Evolutionary conservation across 2,888 invertebrate species (phyloP).

Genomic region (Eupithecia subfuscata): DNA sequence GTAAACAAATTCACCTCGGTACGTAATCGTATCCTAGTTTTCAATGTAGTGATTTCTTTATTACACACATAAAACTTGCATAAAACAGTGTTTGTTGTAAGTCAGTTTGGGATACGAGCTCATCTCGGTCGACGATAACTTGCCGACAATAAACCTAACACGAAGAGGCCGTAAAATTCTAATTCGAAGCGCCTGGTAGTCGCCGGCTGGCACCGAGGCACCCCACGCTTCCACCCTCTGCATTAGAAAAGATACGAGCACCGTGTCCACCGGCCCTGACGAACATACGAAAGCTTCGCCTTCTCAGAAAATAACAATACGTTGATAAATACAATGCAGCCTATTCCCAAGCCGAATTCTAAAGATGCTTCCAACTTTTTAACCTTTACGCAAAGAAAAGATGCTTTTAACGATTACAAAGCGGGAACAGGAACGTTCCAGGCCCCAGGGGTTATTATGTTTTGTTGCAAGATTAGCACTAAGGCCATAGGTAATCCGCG

Average conservation of each 20-base stretch:
- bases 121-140: constrained; percentile 80
- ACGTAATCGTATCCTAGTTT: constrained; percentile 44
- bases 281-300: constrained; percentile 36
- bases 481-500: constrained; percentile 25
- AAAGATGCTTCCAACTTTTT: constrained; percentile 38
- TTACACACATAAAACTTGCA: constrained; percentile 73
- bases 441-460: constrained; percentile 19
- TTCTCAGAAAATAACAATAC: constrained; percentile 47
- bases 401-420: constrained; percentile 21
- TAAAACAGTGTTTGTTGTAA: constrained; percentile 79
- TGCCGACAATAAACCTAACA: constrained; percentile 81
- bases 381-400: constrained; percentile 42
- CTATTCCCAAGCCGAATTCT: constrained; percentile 42
- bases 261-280: constrained; percentile 35
- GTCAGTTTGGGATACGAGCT: constrained; percentile 80
- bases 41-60: constrained; percentile 65
- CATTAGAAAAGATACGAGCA: constrained; percentile 39
- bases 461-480: constrained; percentile 37
- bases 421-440: constrained; percentile 14
- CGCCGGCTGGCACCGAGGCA: constrained; percentile 51
- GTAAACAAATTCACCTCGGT: constrained; percentile 43
- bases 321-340: constrained; percentile 36
- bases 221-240: constrained; percentile 50
- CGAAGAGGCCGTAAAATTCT: constrained; percentile 82
- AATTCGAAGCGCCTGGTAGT: constrained; percentile 70